Evolutionary conservation across 2,888 invertebrate genomes (phyloP).

Genomic region (Pheosia gnoma): DNA sequence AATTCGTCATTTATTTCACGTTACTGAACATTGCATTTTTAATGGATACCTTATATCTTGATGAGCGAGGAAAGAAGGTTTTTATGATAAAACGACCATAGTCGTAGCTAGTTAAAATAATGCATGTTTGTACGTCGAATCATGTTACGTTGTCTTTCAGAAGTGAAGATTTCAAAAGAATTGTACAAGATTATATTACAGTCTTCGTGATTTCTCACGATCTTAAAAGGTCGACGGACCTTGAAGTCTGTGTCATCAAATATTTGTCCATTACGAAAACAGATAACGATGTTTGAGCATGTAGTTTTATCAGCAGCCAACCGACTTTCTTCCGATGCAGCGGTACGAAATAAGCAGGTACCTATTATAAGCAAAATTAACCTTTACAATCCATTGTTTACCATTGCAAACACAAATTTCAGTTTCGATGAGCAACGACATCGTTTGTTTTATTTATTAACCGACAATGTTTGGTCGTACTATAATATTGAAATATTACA

Average conservation of each 20-base stretch:
- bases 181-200: slow-evolving; percentile 9
- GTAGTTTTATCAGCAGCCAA: slow-evolving; percentile 46
- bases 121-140: slow-evolving; percentile 21
- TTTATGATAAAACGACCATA: slow-evolving; percentile 15
- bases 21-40: slow-evolving; percentile 13
- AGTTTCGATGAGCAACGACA: slow-evolving; percentile 13
- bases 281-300: slow-evolving; percentile 47
- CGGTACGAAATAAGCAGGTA: slow-evolving; percentile 4
- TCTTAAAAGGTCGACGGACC: slow-evolving; percentile 53
- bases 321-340: slow-evolving; percentile 27
- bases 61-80: slow-evolving; percentile 53
- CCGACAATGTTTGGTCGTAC: slow-evolving; percentile 2
- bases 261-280: slow-evolving; percentile 52
- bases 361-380: slow-evolving; percentile 9
- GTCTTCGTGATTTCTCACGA: slow-evolving; percentile 24
- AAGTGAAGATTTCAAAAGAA: slow-evolving; percentile 6
- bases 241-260: slow-evolving; percentile 55
- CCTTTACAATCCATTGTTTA: slow-evolving; percentile 26
- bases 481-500: neutral
- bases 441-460: slow-evolving; percentile 21
- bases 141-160: neutral
- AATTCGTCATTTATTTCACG: too few relatives aligned
- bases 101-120: neutral
- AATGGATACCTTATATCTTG: slow-evolving; percentile 29
- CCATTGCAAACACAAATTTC: slow-evolving; percentile 12